A percentile compares a stretch with the other conserved stretches of the same genome.
Conservation (phyloP, 2,113 vertebrate genomes). For the Sitta europaea region DNA sequence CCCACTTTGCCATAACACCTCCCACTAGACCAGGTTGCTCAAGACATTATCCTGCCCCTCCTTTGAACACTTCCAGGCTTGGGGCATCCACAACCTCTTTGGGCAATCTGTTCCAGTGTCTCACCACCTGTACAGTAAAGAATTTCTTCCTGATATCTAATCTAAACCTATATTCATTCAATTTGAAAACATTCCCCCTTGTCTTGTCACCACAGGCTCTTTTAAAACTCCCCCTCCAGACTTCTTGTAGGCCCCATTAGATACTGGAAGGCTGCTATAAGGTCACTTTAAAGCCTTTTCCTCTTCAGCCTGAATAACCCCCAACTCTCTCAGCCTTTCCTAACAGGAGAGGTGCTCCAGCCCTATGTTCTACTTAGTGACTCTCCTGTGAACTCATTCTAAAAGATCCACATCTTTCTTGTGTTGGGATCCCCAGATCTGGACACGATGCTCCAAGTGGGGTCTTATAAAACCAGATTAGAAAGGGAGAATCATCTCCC, state of each 20-base stretch:
- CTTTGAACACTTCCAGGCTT: background rate
- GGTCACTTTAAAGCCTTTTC: background rate
- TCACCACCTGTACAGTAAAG: background rate
- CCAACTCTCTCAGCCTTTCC: background rate
- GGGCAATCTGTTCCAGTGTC: background rate
- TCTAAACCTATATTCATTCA: background rate
- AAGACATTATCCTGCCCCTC: background rate
- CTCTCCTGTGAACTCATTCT: background rate
- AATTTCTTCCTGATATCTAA: background rate
- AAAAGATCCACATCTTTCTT: background rate
- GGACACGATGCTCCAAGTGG: rapidly evolving
- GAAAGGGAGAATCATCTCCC: background rate
- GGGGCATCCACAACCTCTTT: background rate
- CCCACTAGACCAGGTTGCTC: background rate
- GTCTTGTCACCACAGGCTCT: background rate
- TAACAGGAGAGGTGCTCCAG: background rate
- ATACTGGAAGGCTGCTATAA: background rate
- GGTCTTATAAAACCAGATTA: background rate
- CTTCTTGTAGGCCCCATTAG: background rate
- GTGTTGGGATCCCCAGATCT: background rate
- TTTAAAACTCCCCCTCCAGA: background rate
- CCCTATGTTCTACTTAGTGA: background rate
- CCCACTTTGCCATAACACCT: background rate
- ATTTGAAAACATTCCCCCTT: background rate
- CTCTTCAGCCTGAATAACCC: background rate